These are phyloP conservation scores for Drosophila neotestacea DNA, from an alignment of 2,888 invertebrate genomes.

Conservation along the genomic window DNA sequence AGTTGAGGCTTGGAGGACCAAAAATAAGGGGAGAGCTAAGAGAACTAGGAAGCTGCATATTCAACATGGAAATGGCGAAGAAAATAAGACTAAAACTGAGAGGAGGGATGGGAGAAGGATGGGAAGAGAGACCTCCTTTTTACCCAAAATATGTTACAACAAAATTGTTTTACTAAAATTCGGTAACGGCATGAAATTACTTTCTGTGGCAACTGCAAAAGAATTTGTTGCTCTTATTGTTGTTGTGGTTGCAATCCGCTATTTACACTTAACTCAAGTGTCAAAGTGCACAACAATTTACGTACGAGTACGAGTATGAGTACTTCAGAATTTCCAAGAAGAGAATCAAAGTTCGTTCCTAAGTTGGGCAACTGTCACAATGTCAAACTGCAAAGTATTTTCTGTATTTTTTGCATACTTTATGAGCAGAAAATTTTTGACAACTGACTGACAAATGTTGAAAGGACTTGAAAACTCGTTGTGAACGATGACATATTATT, in stretches of 20 bases:
- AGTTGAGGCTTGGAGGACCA: conserved; percentile 25
- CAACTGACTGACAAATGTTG: conserved; percentile 61
- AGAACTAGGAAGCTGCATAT: conserved; percentile 8
- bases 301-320: not conserved
- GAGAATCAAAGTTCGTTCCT: conserved; percentile 2
- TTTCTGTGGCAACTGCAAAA: conserved; percentile 38
- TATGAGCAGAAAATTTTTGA: conserved; percentile 19
- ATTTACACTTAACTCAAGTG: conserved; percentile 40
- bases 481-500: conserved; percentile 48
- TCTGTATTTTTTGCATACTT: conserved; percentile 31
- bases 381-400: conserved; percentile 16
- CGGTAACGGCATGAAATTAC: conserved; percentile 59
- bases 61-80: conserved; percentile 47
- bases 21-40: too few relatives aligned
- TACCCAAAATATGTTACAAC: conserved; percentile 61
- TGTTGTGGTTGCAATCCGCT: conserved; percentile 21
- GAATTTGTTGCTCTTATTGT: conserved; percentile 23
- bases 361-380: conserved; percentile 38
- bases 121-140: not conserved
- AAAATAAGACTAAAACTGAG: conserved; percentile 15
- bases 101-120: not conserved
- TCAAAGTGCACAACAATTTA: conserved; percentile 36
- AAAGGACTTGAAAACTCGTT: conserved; percentile 45
- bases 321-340: conserved; percentile 4
- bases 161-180: conserved; percentile 58